phyloP scores from a whole-genome alignment of 2,888 invertebrate genomes.

The Erynnis tages region DNA sequence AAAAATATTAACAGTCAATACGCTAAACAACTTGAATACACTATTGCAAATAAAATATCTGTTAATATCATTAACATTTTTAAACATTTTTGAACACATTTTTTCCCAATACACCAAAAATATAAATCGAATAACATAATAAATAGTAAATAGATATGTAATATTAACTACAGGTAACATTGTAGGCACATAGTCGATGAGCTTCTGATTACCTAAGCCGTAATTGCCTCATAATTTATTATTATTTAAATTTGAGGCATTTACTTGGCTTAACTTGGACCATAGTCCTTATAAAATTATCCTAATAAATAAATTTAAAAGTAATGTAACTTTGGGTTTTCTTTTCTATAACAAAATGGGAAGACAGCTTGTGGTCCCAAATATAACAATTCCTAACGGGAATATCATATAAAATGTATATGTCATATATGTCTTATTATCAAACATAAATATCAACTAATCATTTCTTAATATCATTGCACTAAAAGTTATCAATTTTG shows the following conservation, averaged over 20 bases:
- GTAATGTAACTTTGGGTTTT: constrained; percentile 74
- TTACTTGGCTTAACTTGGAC: constrained; percentile 30
- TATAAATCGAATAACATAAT: constrained; percentile 61
- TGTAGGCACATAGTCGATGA: constrained; percentile 78
- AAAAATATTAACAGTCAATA: constrained; percentile 77
- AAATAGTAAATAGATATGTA: constrained; percentile 54
- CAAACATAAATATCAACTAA: constrained; percentile 48
- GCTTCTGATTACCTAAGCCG: constrained; percentile 61
- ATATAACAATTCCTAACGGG: constrained; percentile 23
- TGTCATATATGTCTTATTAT: constrained; percentile 27
- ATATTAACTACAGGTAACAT: constrained; percentile 78
- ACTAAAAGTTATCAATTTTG: constrained; percentile 66
- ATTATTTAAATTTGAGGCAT: constrained; percentile 30
- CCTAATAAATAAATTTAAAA: constrained; percentile 69
- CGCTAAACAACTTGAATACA: constrained; percentile 67
- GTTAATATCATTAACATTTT: constrained; percentile 67
- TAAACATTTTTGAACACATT: constrained; percentile 75
- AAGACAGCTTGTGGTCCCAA: constrained; percentile 73
- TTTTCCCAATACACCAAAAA: constrained; percentile 57
- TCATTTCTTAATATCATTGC: constrained; percentile 72
- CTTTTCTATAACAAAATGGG: constrained; percentile 61
- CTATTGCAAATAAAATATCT: constrained; percentile 76
- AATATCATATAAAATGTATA: constrained; percentile 25
- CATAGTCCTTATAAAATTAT: constrained; percentile 41
- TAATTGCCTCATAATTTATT: constrained; percentile 10